Evolutionary conservation across 2,888 invertebrate genomes (phyloP), one percentile per base, ranked within the genome.

Genomic region (Osmoderma eremita): DNA sequence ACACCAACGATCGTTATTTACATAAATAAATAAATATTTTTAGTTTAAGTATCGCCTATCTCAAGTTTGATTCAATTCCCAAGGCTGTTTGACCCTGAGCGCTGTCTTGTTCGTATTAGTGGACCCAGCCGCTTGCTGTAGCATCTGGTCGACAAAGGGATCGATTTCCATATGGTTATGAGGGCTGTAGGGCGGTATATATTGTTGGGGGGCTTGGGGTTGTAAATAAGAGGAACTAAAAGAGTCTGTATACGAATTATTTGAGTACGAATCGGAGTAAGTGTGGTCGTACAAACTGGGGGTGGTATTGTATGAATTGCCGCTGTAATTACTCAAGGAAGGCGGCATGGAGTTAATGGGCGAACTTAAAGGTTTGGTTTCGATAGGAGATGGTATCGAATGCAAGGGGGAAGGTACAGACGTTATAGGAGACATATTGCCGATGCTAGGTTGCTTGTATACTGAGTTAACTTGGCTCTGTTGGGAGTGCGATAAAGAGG

Each of bases 71-170:
- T 62, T 63, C 54, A 68, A 42, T 61, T 68, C 68, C 68, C 68
- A 68, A 53, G 68, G 68, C 42, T 68, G 68, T 20, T 68, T 68
- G 18, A 68, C 65, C 20, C 61, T 41, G 6, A 65, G 36, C 38
- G 48, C 42, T 17, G 18, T 36, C 62, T 56, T 58, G 20, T 24
- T n/a, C n/a, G n/a, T 53, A 15, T 41, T 51, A 24, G 12, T 54
- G 17, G 65, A 13, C 38, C 48, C 58, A 3, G 56, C 56, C 38
- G 54, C 56, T n/a, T 41, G 39, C 15, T 51, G 63, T 17, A 56
- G 39, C 65, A 65, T 65, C 15, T 65, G 65, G 30, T 65, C 65
- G 24, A 49, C 50, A 20, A 48, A 65, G 17, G 63, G 63, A 17
- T 58, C 65, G 48, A 56, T 56, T 18, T 65, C 65, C 45, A 49